phyloP scores from a whole-genome alignment of 2,888 invertebrate species.

The Brenthis ino region DNA sequence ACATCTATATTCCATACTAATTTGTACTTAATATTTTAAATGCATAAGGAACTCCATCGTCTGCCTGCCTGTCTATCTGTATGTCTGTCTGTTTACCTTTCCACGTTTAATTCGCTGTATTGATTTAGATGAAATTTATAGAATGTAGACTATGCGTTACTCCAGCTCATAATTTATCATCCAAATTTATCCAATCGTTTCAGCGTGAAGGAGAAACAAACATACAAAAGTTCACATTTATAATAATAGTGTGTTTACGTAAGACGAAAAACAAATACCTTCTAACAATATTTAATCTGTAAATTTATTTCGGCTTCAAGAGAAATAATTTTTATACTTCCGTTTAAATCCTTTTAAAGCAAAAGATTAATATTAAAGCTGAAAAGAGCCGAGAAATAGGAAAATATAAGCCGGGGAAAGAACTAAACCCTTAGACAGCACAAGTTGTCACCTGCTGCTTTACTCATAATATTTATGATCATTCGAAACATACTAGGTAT shows the following conservation, averaged over 20 bases:
- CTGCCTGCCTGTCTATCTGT: too few species aligned
- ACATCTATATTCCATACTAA: too few species aligned
- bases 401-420: constrained; percentile 21
- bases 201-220: too few species aligned
- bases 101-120: too few species aligned
- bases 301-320: not conserved
- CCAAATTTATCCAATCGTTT: too few species aligned
- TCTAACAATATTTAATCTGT: too few species aligned
- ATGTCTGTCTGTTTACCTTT: too few species aligned
- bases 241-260: not conserved
- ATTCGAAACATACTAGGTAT: not conserved
- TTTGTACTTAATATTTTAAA: too few species aligned
- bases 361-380: constrained; percentile 9
- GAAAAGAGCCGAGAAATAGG: constrained; percentile 22
- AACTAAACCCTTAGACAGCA: constrained; percentile 9
- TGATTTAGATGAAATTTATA: too few species aligned
- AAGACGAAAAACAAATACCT: not conserved
- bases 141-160: too few species aligned
- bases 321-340: constrained; percentile 4
- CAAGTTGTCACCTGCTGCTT: constrained; percentile 11
- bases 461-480: not conserved
- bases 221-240: not conserved
- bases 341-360: constrained; percentile 7
- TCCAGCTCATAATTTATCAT: too few species aligned
- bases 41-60: too few species aligned